Evolutionary conservation across 2,797 vertebrate genomes (phyloP).

Genomic region (Acanthurus tractus): DNA sequence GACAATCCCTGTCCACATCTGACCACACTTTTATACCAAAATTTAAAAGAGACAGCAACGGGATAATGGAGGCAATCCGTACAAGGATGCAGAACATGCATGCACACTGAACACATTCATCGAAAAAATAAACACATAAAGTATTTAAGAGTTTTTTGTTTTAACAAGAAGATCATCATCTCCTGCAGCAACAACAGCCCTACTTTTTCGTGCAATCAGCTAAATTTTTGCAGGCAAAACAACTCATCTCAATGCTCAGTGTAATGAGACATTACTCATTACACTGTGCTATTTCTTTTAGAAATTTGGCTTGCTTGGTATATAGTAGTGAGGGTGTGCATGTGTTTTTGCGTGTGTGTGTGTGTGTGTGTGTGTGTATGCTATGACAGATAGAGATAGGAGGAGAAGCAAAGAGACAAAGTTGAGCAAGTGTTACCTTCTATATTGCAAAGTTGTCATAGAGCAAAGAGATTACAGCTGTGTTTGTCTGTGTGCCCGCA

Average conservation of each 20-base stretch:
- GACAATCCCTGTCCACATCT: no score
- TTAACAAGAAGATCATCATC: conserved; percentile 2
- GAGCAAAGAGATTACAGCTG: not conserved
- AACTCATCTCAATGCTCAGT: not conserved
- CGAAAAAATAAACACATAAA: not conserved
- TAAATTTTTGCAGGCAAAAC: not conserved
- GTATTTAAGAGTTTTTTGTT: conserved; percentile 9
- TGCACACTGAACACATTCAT: not conserved
- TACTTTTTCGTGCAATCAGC: conserved; percentile 8
- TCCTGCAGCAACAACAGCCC: conserved; percentile 6
- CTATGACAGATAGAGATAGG: not conserved
- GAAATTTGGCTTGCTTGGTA: not conserved
- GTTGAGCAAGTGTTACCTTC: conserved; percentile 2
- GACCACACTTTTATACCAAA: no score
- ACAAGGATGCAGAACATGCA: not conserved
- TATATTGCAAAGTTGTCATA: conserved; percentile 25
- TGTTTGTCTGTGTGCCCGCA: not conserved
- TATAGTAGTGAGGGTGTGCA: not conserved
- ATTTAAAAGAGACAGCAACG: no score
- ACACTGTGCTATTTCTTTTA: not conserved
- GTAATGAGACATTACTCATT: not conserved
- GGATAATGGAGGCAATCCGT: not conserved
- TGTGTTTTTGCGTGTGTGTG: not conserved
- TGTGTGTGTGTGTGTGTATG: not conserved
- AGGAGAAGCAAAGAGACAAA: not conserved